phyloP scores from a whole-genome alignment of 2,113 vertebrate species.

The Chaetorhynchus papuensis region DNA sequence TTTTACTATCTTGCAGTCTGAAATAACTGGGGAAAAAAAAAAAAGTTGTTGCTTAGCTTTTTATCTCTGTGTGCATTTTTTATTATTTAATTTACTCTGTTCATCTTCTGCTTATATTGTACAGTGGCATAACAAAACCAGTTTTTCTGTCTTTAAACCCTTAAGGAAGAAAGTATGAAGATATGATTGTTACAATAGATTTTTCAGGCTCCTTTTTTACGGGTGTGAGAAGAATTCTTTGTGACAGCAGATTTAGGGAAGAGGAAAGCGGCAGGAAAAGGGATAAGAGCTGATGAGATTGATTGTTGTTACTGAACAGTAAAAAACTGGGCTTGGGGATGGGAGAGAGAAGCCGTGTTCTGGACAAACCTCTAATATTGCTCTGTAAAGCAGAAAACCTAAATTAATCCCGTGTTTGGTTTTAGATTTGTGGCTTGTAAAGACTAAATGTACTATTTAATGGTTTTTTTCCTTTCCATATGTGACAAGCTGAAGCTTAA shows the following conservation, averaged over 20 bases:
- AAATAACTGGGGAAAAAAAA: neutral
- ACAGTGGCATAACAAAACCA: neutral
- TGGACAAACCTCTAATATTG: neutral
- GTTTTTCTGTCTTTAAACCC: neutral
- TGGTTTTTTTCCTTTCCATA: neutral
- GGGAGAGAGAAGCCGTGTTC: neutral
- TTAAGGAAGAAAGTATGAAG: neutral
- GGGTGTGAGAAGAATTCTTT: neutral
- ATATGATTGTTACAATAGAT: neutral
- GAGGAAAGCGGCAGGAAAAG: neutral
- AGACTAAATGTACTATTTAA: neutral
- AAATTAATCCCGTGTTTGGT: neutral
- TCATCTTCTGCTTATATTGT: neutral
- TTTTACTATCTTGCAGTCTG: neutral
- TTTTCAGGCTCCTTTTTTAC: neutral
- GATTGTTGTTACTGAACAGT: neutral
- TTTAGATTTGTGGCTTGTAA: neutral
- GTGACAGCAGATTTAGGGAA: neutral
- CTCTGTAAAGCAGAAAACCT: neutral
- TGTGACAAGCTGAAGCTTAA: neutral
- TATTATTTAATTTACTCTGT: neutral
- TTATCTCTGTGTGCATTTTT: neutral
- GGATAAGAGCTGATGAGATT: neutral
- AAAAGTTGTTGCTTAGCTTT: neutral
- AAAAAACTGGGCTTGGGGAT: neutral